These are phyloP conservation scores for Anneissia japonica DNA, from an alignment of 35 echinoderm and acorn worm genomes.

Conservation along the genomic window DNA sequence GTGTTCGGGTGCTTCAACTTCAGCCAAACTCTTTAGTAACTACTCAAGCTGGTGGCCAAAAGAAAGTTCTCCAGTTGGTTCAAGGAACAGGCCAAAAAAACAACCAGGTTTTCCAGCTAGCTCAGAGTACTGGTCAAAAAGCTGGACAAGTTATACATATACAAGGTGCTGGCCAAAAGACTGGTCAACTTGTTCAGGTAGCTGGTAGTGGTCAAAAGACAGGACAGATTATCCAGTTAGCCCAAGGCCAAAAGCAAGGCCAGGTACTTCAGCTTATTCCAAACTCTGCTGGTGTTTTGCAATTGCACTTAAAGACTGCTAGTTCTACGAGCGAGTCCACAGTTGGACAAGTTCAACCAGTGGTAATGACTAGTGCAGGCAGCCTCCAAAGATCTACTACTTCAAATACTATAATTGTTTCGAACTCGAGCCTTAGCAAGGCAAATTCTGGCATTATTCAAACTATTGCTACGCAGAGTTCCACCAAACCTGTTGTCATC, in stretches of 20 bases:
- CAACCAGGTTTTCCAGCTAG: background rate
- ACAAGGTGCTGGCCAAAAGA: background rate
- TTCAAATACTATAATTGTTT: background rate
- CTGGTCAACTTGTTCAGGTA: background rate
- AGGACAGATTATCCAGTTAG: background rate
- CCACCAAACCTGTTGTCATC: background rate
- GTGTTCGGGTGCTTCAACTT: background rate
- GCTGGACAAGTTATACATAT: background rate
- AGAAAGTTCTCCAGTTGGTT: background rate
- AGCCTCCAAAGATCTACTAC: background rate
- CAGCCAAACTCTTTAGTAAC: background rate
- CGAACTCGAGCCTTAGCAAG: background rate
- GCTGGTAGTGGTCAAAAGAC: background rate
- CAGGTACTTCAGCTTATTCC: background rate
- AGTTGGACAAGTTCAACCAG: background rate
- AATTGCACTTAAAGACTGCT: background rate
- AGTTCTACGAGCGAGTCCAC: background rate
- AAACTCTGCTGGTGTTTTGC: background rate
- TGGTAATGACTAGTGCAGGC: background rate
- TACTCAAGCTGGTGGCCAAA: background rate
- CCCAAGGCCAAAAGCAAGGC: background rate
- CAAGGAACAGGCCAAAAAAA: background rate
- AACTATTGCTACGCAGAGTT: background rate
- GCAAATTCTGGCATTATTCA: background rate
- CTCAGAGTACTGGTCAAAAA: background rate